Evolutionary conservation across 2,888 invertebrate genomes (phyloP), one percentile per base, ranked within the genome.

Genomic region (Sipha maydis): DNA sequence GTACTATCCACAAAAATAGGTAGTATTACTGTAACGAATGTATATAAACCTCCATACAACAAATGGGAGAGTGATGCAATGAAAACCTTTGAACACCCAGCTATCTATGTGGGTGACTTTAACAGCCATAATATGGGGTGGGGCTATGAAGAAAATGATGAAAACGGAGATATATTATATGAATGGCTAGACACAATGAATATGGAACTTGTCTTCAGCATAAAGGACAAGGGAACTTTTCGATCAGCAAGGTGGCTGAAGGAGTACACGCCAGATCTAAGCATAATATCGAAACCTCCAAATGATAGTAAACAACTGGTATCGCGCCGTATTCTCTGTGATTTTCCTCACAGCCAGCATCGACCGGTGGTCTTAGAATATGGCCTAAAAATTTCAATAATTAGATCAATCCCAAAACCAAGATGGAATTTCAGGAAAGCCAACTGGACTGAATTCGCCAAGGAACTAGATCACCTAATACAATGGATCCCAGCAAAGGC

Each of bases 261-360:
- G 89, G 73, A 83, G 69, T 83, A 83, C 34, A 83, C 34, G 14
- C 83, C 83, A 21, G 83, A 73, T 83, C 73, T 83, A 7, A 77
- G 56, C 69, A 73, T 69, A 83, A 83, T 83, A 76, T 77, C 67
- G 31, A 89, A 75, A 79, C 67, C 61, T 83, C 71, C 82, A 61
- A 61, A 83, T 67, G 41, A 80, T 48, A 69, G 83, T 28, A 48
- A 41, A 83, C 69, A 76, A 67, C 4, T 67, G 54, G 56, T 54
- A 88, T 28, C 28, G n/a, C 79, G 56, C 28, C 71, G 54, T 1
- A 76, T 89, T 61, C 67, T 89, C 56, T 0, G 2, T 54, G 31
- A 82, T 28, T 89, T 89, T 67, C 86, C 89, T 54, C 79, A 79
- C 31, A 89, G 75, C 69, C 80, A 89, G 28, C 89, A 89, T 85